Conservation (phyloP, 2,113 vertebrate genomes). For the Poeciliopsis retropinna region DNA sequence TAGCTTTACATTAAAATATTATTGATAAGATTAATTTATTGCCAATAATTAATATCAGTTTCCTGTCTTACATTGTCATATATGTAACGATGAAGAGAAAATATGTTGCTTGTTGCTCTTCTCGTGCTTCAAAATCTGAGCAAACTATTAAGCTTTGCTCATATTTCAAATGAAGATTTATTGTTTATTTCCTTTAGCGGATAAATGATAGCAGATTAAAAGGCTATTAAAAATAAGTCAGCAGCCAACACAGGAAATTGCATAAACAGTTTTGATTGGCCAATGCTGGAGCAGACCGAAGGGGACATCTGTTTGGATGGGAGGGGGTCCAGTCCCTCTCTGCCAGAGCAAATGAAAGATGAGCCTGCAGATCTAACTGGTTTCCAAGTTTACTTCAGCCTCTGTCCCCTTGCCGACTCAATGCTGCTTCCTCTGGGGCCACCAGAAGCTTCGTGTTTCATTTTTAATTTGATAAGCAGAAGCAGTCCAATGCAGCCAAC, state of each 20-base stretch:
- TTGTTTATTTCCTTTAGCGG: not conserved
- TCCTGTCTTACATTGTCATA: too few species aligned
- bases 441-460: not conserved
- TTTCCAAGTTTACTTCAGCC: not conserved
- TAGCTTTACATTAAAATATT: too few species aligned
- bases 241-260: not conserved
- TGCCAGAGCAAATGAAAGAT: slow-evolving; percentile 6
- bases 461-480: slow-evolving; percentile 2
- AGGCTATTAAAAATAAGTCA: not conserved
- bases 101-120: not conserved
- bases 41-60: too few species aligned
- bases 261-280: not conserved
- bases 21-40: too few species aligned
- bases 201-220: not conserved
- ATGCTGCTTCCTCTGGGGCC: not conserved
- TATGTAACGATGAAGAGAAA: too few species aligned
- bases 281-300: not conserved
- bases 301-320: not conserved
- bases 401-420: not conserved
- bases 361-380: not conserved
- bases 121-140: not conserved
- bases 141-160: not conserved
- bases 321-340: not conserved
- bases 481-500: not conserved
- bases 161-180: not conserved